Evolutionary conservation across 2,113 vertebrate genomes (phyloP).

Genomic region (Phyllostomus discolor): DNA sequence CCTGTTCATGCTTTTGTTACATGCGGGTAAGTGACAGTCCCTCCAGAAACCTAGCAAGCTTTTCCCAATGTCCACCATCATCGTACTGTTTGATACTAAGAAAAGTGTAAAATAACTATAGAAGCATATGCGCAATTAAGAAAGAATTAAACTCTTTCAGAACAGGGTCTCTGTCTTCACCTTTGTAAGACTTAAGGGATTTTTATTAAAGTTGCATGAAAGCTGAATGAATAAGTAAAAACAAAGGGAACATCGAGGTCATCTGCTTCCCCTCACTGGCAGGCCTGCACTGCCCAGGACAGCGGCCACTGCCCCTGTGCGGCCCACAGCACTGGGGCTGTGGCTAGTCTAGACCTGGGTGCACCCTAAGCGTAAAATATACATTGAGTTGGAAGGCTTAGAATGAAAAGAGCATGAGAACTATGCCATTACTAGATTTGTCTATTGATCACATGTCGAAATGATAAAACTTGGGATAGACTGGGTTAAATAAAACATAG

Average conservation of each 20-base stretch:
- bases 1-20: background rate
- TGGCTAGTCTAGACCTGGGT: background rate
- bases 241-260: background rate
- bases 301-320: fast-evolving
- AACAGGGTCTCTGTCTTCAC: background rate
- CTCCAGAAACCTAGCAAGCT: background rate
- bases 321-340: background rate
- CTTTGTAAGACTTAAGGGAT: background rate
- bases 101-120: background rate
- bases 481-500: background rate
- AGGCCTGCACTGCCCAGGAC: fast-evolving
- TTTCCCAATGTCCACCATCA: background rate
- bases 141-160: background rate
- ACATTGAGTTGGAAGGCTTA: background rate
- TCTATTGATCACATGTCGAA: background rate
- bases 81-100: background rate
- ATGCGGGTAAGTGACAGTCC: background rate
- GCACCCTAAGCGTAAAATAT: fast-evolving
- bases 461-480: background rate
- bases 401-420: background rate
- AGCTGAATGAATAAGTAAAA: background rate
- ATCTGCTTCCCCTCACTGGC: background rate
- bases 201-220: background rate
- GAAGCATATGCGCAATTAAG: background rate
- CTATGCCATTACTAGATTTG: background rate